Evolutionary conservation across 2,888 invertebrate species (phyloP).

Genomic region (Melieria picta): DNA sequence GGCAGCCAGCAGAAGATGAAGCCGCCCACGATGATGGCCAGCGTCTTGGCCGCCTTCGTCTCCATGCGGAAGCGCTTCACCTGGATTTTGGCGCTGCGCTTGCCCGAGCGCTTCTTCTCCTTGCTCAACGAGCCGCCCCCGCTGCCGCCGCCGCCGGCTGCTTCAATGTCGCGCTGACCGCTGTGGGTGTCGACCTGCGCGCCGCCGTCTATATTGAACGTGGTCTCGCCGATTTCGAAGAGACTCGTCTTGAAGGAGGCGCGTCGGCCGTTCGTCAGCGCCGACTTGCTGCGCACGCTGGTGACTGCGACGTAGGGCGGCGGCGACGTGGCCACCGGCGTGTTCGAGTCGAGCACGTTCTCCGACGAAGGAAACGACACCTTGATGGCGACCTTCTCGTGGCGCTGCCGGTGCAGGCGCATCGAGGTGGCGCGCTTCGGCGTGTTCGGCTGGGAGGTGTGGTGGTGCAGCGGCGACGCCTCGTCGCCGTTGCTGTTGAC

Average conservation of each 20-base stretch:
- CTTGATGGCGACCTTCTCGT: slow-evolving; percentile 84
- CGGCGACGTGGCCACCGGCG: slow-evolving; percentile 51
- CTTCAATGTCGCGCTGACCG: slow-evolving; percentile 8
- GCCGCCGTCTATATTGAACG: slow-evolving; percentile 56
- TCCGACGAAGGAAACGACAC: slow-evolving; percentile 85
- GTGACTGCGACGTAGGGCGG: slow-evolving; percentile 53
- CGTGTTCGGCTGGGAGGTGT: slow-evolving; percentile 53
- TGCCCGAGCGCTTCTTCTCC: slow-evolving; percentile 77
- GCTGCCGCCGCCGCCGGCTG: not conserved
- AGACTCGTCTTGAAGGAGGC: slow-evolving; percentile 61
- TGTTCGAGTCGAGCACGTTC: slow-evolving; percentile 67
- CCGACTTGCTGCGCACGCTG: slow-evolving; percentile 42
- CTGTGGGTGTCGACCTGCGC: not conserved
- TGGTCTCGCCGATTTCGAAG: slow-evolving; percentile 62
- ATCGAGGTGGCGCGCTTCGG: slow-evolving; percentile 68
- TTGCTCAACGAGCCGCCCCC: slow-evolving; percentile 48
- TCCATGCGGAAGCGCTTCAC: slow-evolving; percentile 94
- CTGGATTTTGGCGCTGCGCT: slow-evolving; percentile 88
- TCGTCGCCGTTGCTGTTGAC: slow-evolving; percentile 67
- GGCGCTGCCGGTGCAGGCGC: slow-evolving; percentile 70
- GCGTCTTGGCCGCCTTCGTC: slow-evolving; percentile 95
- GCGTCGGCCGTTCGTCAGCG: slow-evolving; percentile 55
- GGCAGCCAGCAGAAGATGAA: slow-evolving; percentile 98
- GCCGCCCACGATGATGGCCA: slow-evolving; percentile 96
- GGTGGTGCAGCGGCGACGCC: slow-evolving; percentile 45